Evolutionary conservation across 2,797 vertebrate species (phyloP), one percentile per base, ranked within the genome.

Genomic region (Chelidonichthys spinosus): DNA sequence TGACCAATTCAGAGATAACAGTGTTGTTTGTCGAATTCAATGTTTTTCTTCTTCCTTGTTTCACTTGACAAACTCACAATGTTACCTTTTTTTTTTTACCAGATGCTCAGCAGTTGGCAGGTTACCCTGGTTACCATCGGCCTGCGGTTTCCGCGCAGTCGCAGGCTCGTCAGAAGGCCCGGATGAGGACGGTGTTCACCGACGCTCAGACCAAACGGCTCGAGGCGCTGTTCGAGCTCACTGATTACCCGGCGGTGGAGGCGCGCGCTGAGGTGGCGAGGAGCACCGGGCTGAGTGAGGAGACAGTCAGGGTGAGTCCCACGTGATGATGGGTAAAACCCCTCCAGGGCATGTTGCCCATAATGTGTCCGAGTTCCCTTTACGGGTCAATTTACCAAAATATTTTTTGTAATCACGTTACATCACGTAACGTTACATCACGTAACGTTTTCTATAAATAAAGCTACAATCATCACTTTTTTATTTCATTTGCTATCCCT

Each of bases 131-230:
- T n/a, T 70, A 78, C 74, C n/a, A 73, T 0, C 69, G 74, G n/a
- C 7, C 40, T 11, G 56, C 13, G 11, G 11, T 14, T 35, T 33
- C 18, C 14, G 69, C 5, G 39, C 69, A 60, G 71, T 0, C 17
- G 44, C 87, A 72, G 62, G 47, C 44, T 10, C 79, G 86, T 4
- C 90, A 87, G 49, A 89, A 81, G 69, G 32, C 73, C 74, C 85
- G 94, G 69, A 72, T 89, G 71, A 76, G 95, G 62, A 95, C 94
- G 2, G 92, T 94, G 37, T 95, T 95, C 85, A 94, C 92, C 1
- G 90, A 92, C 36, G 35, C 32, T 2, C 94, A 95, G 87, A 88
- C 69, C 8, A 79, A 74, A 42, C 81, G 83, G 33, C 88, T 95
- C 10, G 94, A 95, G 76, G 85, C 78, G 6, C 90, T 94, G 68